These are phyloP conservation scores for Camponotus pennsylvanicus DNA, from an alignment of 1,140 invertebrate genomes.

Conservation along the genomic window DNA sequence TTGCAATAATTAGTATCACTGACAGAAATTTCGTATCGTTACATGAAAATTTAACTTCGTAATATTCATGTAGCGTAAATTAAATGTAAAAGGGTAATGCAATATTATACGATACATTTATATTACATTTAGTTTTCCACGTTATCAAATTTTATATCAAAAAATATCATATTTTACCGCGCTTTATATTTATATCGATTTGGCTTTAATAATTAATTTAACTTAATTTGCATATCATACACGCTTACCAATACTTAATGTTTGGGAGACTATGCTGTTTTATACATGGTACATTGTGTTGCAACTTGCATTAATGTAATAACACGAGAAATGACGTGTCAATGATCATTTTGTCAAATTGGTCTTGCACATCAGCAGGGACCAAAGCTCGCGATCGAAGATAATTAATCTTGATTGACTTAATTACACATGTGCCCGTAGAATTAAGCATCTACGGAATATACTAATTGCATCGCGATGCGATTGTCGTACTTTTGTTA, in stretches of 20 bases:
- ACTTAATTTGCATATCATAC: constrained; percentile 39
- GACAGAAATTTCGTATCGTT: background rate
- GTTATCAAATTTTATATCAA: constrained; percentile 4
- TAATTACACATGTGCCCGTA: constrained; percentile 65
- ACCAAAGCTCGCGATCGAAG: background rate
- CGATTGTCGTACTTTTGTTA: constrained; percentile 30
- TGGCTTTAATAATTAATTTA: background rate
- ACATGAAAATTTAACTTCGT: background rate
- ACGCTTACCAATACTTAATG: background rate
- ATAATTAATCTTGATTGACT: constrained; percentile 74
- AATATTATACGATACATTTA: background rate
- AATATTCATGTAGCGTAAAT: constrained; percentile 34
- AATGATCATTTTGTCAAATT: constrained; percentile 56
- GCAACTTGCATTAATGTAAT: constrained; percentile 28
- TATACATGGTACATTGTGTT: constrained; percentile 14
- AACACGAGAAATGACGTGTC: constrained; percentile 7
- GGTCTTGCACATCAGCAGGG: constrained; percentile 23
- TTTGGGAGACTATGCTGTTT: constrained; percentile 21
- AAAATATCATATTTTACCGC: background rate
- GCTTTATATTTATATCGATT: background rate
- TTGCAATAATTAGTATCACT: constrained; percentile 14
- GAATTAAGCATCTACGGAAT: constrained; percentile 58
- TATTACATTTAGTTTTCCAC: background rate
- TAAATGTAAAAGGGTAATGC: background rate
- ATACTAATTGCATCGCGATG: background rate